These are phyloP conservation scores for Leptopterna dolabrata DNA, from an alignment of 2,888 invertebrate species.

Conservation along the genomic window DNA sequence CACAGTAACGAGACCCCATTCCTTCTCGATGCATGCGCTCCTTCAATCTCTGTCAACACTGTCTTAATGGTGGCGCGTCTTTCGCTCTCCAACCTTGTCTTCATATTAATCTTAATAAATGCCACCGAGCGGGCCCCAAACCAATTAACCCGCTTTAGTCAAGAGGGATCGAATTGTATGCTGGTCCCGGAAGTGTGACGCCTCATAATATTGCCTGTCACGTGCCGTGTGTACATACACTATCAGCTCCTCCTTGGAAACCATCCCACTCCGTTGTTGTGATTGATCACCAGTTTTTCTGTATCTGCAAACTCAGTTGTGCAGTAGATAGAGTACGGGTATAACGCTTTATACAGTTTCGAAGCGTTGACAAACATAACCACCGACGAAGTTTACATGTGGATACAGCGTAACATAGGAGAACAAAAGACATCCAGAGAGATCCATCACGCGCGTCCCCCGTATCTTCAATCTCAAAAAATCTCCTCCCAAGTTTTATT, in stretches of 20 bases:
- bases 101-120: not conserved
- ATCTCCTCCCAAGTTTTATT: too few species aligned
- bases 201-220: not conserved
- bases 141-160: constrained; percentile 3
- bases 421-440: too few species aligned
- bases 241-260: not conserved
- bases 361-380: too few species aligned
- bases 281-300: not conserved
- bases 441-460: too few species aligned
- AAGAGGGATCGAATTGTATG: not conserved
- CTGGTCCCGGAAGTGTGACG: not conserved
- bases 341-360: too few species aligned
- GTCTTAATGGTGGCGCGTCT: not conserved
- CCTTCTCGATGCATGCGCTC: not conserved
- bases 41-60: constrained; percentile 7
- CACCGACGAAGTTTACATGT: too few species aligned
- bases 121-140: not conserved
- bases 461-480: too few species aligned
- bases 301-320: not conserved
- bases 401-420: too few species aligned
- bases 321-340: too few species aligned
- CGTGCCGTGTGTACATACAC: not conserved
- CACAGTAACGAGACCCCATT: too few species aligned
- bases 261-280: not conserved
- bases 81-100: not conserved